These are phyloP conservation scores for Machimus rusticus DNA, from an alignment of 2,888 invertebrate genomes.

Conservation along the genomic window DNA sequence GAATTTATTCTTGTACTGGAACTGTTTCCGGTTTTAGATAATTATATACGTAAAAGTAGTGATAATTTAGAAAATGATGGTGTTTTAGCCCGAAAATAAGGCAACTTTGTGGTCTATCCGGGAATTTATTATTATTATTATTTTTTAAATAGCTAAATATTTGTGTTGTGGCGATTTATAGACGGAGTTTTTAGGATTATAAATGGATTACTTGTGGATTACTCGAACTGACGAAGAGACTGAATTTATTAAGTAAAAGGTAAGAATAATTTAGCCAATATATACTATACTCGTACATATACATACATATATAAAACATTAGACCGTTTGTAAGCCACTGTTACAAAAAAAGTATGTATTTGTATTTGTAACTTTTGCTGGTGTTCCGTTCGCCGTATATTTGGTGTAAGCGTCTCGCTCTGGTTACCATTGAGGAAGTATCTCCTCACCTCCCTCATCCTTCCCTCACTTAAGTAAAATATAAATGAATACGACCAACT, in stretches of 20 bases:
- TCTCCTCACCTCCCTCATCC: too few relatives aligned
- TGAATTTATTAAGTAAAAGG: background rate
- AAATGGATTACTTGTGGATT: background rate
- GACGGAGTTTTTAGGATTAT: background rate
- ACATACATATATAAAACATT: background rate
- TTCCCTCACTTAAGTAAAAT: too few relatives aligned
- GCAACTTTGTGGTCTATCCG: background rate
- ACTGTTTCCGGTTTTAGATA: background rate
- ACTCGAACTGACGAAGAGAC: background rate
- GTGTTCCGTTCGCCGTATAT: too few relatives aligned
- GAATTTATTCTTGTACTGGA: conserved; percentile 3
- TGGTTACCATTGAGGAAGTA: too few relatives aligned
- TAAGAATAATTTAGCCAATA: background rate
- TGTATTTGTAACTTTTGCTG: too few relatives aligned
- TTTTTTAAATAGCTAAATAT: background rate
- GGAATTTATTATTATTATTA: background rate
- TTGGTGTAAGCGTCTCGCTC: too few relatives aligned
- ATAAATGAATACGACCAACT: too few relatives aligned
- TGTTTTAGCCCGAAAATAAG: background rate
- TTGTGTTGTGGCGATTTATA: background rate
- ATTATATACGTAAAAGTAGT: background rate
- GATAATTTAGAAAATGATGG: background rate
- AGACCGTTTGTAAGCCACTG: background rate
- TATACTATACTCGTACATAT: too few relatives aligned
- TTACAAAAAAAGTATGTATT: too few relatives aligned